These are phyloP conservation scores for Barbus barbus DNA, from an alignment of 2,113 vertebrate species.

Conservation along the genomic window DNA sequence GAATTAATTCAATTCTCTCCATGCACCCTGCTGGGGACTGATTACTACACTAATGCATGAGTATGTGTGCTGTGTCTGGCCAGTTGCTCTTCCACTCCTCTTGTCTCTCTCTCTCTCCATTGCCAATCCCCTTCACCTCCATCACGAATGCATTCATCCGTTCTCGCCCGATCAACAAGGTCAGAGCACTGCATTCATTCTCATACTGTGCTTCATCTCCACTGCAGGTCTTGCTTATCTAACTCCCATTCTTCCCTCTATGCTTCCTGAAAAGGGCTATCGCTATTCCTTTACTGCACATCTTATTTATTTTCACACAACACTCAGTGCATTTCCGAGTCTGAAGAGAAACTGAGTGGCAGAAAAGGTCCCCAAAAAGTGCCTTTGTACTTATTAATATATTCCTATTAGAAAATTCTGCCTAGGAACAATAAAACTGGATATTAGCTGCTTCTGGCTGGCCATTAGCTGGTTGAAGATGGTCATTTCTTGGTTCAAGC, in stretches of 20 bases:
- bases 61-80: neutral
- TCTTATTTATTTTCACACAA: slow-evolving; percentile 37
- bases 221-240: slow-evolving; percentile 31
- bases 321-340: neutral
- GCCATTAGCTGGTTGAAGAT: no score
- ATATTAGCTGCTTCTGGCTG: no score
- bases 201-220: slow-evolving; percentile 41
- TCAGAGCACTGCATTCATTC: slow-evolving; percentile 47
- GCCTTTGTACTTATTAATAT: slow-evolving; percentile 10
- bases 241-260: slow-evolving; percentile 31
- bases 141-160: slow-evolving; percentile 39
- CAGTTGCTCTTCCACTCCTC: slow-evolving; percentile 44
- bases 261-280: slow-evolving; percentile 28
- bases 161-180: slow-evolving; percentile 50
- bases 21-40: slow-evolving; percentile 17
- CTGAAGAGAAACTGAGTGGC: slow-evolving; percentile 39
- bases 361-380: slow-evolving; percentile 10
- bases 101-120: neutral
- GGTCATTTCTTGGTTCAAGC: no score
- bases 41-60: slow-evolving; percentile 14
- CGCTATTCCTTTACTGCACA: slow-evolving; percentile 36
- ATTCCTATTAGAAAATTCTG: neutral
- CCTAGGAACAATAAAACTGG: neutral
- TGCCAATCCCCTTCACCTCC: slow-evolving; percentile 29
- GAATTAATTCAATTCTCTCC: slow-evolving; percentile 32